These are phyloP conservation scores for Crambe crambe DNA, from an alignment of 37 sponge, comb jelly and placozoan species.

Conservation along the genomic window DNA sequence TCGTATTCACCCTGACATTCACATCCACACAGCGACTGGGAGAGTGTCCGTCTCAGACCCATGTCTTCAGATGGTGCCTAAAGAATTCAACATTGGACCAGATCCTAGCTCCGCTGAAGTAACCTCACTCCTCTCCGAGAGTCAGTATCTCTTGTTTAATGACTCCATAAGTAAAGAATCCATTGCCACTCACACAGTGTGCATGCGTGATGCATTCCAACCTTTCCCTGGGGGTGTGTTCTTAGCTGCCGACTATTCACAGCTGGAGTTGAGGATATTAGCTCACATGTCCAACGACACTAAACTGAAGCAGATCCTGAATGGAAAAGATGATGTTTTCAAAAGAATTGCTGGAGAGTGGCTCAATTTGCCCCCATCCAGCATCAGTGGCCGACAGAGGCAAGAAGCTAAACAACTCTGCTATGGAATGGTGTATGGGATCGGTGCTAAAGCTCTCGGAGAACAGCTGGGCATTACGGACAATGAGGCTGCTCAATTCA, in stretches of 20 bases:
- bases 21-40: conserved; percentile 92
- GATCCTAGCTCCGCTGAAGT: not conserved
- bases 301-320: conserved; percentile 64
- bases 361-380: conserved; percentile 46
- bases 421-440: conserved; percentile 98
- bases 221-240: conserved; percentile 70
- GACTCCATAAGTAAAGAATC: not conserved
- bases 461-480: conserved; percentile 75
- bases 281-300: conserved; percentile 90
- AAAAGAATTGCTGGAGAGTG: conserved; percentile 88
- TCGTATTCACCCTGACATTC: conserved; percentile 64
- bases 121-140: conserved; percentile 11
- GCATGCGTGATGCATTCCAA: conserved; percentile 83
- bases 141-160: conserved; percentile 7
- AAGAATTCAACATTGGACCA: conserved; percentile 72
- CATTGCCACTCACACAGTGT: conserved; percentile 24
- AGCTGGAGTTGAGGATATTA: conserved; percentile 93
- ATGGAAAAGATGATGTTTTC: conserved; percentile 92
- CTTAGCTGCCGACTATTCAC: conserved; percentile 95
- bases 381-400: conserved; percentile 72
- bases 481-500: conserved; percentile 88
- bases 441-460: conserved; percentile 83
- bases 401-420: conserved; percentile 94
- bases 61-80: conserved; percentile 92
- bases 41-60: conserved; percentile 83